Conservation (phyloP, 2,888 invertebrate genomes). For the Macrophya alboannulata region DNA sequence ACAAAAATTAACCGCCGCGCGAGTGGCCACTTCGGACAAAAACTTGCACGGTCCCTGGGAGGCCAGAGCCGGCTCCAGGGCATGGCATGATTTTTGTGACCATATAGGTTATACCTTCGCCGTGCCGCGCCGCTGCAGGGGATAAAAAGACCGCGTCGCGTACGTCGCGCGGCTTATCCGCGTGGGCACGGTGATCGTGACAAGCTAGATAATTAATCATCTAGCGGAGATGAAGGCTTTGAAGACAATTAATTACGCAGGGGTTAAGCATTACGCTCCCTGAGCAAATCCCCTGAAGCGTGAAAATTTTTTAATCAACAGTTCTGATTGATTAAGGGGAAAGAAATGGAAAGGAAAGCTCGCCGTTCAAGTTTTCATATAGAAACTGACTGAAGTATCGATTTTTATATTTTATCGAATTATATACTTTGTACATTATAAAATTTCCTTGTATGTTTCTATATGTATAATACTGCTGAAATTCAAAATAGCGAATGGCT, state of each 20-base stretch:
- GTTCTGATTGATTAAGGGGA: slow-evolving; percentile 38
- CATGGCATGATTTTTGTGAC: neutral
- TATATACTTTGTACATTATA: too few species aligned
- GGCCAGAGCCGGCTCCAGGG: too few species aligned
- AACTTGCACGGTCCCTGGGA: neutral
- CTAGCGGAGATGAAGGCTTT: slow-evolving; percentile 4
- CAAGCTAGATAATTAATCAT: slow-evolving; percentile 39
- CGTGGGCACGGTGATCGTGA: neutral
- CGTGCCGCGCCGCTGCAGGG: neutral
- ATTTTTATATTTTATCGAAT: slow-evolving; percentile 5
- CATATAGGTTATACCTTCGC: neutral
- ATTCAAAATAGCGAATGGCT: neutral
- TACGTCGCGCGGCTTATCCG: neutral
- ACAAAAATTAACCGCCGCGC: neutral
- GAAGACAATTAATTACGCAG: slow-evolving; percentile 40
- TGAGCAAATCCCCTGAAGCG: slow-evolving; percentile 37
- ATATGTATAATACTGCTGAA: too few species aligned
- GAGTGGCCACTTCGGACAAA: neutral
- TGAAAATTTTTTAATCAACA: slow-evolving; percentile 44
- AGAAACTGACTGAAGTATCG: neutral
- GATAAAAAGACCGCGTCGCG: neutral
- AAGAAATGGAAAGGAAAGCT: neutral
- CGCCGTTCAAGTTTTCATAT: slow-evolving; percentile 9
- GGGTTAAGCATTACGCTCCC: slow-evolving; percentile 27
- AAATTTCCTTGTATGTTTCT: neutral